These are phyloP conservation scores for Dendroctonus valens DNA, from an alignment of 1,140 invertebrate genomes.

Conservation along the genomic window DNA sequence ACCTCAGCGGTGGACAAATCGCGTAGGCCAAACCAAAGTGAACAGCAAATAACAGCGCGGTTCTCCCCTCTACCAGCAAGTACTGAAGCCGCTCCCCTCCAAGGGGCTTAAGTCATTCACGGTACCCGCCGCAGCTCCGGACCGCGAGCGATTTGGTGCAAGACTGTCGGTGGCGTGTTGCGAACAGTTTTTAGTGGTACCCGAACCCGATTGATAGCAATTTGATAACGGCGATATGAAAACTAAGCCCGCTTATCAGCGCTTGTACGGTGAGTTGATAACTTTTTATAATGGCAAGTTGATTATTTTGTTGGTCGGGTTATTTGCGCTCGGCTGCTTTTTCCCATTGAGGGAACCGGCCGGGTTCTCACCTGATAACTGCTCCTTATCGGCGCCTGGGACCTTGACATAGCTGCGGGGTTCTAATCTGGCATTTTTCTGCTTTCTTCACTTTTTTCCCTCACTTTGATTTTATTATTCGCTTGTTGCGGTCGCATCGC, in stretches of 20 bases:
- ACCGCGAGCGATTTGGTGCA: conserved; percentile 14
- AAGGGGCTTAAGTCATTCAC: conserved; percentile 23
- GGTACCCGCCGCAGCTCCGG: conserved; percentile 7
- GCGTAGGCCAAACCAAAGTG: not conserved
- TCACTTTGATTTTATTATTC: too few species aligned
- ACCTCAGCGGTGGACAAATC: conserved; percentile 29
- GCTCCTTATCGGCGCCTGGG: too few species aligned
- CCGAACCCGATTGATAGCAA: conserved; percentile 40
- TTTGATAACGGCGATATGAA: conserved; percentile 48
- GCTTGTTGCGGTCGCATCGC: too few species aligned
- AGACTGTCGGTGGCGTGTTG: conserved; percentile 15
- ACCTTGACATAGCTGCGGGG: too few species aligned
- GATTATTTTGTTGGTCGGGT: conserved; percentile 46
- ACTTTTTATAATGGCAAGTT: conserved; percentile 45
- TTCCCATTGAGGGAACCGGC: not conserved
- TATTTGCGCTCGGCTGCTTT: conserved; percentile 17
- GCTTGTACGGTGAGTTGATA: conserved; percentile 51
- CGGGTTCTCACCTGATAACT: conserved; percentile 1
- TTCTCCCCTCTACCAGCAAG: conserved; percentile 32
- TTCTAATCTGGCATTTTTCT: too few species aligned
- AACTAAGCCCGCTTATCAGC: conserved; percentile 50
- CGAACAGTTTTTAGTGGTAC: conserved; percentile 35
- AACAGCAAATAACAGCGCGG: conserved; percentile 13
- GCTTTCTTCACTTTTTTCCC: too few species aligned
- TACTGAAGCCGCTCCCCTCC: conserved; percentile 8